Percentiles rank a stretch among this genome's conserved stretches.
Evolutionary conservation across 2,113 vertebrate genomes (phyloP).

Genomic region (Petrocephalus zakoni): DNA sequence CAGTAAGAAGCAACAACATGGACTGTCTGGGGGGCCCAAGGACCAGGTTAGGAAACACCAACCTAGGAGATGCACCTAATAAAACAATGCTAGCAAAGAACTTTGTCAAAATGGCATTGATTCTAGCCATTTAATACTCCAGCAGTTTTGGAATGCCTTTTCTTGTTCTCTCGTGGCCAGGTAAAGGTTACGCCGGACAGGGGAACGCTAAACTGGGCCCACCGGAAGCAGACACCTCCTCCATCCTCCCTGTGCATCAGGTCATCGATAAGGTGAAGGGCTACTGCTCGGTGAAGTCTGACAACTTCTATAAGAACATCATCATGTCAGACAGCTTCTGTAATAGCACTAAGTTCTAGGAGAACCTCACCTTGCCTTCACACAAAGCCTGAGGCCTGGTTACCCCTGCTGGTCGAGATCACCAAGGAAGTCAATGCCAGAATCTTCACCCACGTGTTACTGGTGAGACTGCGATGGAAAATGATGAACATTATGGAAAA

Average conservation of each 20-base stretch:
- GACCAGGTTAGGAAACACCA: not conserved
- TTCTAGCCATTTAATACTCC: not conserved
- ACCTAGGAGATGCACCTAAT: not conserved
- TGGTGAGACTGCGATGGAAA: not conserved
- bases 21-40: not conserved
- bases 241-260: constrained; percentile 85
- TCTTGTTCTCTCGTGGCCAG: constrained; percentile 48
- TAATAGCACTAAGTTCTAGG: constrained; percentile 85
- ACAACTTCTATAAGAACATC: constrained; percentile 97
- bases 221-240: constrained; percentile 71
- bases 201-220: constrained; percentile 67
- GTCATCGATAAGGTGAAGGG: constrained; percentile 90
- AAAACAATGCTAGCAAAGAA: not conserved
- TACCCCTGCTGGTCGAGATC: not conserved
- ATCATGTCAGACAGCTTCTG: constrained; percentile 86
- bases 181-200: constrained; percentile 68
- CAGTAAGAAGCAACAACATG: not conserved
- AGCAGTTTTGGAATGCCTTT: not conserved
- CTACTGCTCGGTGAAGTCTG: constrained; percentile 80
- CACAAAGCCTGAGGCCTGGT: not conserved
- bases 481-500: not conserved
- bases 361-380: not conserved
- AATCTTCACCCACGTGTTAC: not conserved
- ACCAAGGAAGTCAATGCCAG: not conserved
- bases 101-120: not conserved